A percentile compares a stretch with the other conserved stretches of the same genome.
These are phyloP conservation scores for Phalacrocorax carbo DNA, from an alignment of 2,113 vertebrate genomes.

Conservation along the genomic window DNA sequence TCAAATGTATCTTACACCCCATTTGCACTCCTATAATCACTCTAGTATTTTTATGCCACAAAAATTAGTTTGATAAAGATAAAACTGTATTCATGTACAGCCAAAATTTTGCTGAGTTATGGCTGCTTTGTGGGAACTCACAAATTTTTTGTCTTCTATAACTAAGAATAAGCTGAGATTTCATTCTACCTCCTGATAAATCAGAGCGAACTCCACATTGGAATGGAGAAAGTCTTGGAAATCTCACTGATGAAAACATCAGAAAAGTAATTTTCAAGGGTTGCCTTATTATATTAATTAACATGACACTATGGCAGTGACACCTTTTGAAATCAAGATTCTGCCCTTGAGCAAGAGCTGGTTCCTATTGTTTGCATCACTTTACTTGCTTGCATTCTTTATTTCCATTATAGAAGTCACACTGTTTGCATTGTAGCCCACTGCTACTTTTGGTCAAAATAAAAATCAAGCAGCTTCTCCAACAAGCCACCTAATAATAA, in stretches of 20 bases:
- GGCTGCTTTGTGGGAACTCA: fast-evolving
- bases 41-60: background rate
- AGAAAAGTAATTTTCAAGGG: background rate
- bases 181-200: background rate
- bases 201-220: background rate
- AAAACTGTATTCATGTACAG: fast-evolving
- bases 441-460: background rate
- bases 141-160: background rate
- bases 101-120: background rate
- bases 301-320: background rate
- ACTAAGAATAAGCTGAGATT: background rate
- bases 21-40: background rate
- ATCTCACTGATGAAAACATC: background rate
- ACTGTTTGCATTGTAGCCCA: background rate
- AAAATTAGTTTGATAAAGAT: background rate
- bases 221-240: background rate
- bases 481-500: background rate
- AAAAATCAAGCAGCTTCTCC: background rate
- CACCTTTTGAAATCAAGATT: background rate
- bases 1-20: background rate
- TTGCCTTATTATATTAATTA: background rate
- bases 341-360: background rate
- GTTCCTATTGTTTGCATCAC: background rate
- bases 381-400: background rate
- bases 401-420: background rate